Conservation (phyloP, 2,797 vertebrate genomes). For the Artibeus jamaicensis region DNA sequence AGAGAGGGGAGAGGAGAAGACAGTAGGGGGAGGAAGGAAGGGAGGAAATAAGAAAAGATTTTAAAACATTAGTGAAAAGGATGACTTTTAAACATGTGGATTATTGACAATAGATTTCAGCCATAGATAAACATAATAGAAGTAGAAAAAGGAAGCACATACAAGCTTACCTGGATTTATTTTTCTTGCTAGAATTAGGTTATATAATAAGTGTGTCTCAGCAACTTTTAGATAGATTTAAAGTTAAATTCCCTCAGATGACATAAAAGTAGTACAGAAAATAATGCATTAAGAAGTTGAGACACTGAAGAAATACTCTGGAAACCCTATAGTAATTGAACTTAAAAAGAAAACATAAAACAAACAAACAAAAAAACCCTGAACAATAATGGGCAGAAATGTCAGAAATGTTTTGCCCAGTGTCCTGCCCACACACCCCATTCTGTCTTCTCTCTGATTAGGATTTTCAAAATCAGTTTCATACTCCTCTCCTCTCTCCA, state of each 20-base stretch:
- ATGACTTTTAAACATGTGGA: neutral
- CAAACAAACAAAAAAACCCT: neutral
- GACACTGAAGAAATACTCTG: constrained; percentile 11
- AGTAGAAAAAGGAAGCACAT: neutral
- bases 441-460: neutral
- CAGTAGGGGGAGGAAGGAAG: neutral
- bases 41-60: neutral
- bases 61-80: neutral
- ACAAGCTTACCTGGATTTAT: neutral
- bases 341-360: neutral
- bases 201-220: constrained; percentile 41
- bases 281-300: neutral
- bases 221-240: constrained; percentile 47
- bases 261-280: constrained; percentile 49
- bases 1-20: neutral
- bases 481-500: neutral
- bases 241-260: constrained; percentile 9
- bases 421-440: neutral
- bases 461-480: constrained; percentile 5
- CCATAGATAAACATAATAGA: neutral
- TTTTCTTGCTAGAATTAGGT: constrained; percentile 53
- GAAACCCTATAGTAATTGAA: neutral
- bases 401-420: neutral
- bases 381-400: neutral
- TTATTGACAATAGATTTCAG: neutral